phyloP scores from a whole-genome alignment of 2,113 vertebrate genomes.

The Naja naja region DNA sequence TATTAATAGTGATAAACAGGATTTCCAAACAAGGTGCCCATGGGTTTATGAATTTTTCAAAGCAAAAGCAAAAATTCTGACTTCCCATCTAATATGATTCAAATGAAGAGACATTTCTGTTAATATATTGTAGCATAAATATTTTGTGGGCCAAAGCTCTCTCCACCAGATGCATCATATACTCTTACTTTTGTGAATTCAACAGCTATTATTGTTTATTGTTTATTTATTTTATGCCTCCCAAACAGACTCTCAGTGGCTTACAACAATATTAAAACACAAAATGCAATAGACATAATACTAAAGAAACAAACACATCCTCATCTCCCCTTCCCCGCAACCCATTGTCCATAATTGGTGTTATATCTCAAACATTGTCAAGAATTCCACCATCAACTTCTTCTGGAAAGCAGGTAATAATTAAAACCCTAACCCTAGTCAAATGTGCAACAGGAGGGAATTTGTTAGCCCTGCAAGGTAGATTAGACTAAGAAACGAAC shows the following conservation, averaged over 20 bases:
- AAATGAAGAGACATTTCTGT: not conserved
- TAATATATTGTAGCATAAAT: not conserved
- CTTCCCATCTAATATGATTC: not conserved
- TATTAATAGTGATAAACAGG: not conserved
- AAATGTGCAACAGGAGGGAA: not conserved
- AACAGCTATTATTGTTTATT: not conserved
- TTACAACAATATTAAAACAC: not conserved
- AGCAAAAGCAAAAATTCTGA: not conserved
- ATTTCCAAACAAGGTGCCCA: not conserved
- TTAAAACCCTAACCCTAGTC: not conserved
- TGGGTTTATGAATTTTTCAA: not conserved
- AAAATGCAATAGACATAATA: not conserved
- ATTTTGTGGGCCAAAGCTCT: not conserved
- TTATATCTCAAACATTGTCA: not conserved
- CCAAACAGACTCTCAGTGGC: not conserved
- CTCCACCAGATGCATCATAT: not conserved
- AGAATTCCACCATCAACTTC: not conserved
- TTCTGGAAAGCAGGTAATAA: not conserved
- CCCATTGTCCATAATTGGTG: not conserved
- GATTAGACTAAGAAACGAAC: not conserved
- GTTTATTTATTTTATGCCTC: not conserved
- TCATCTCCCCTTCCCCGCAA: not conserved
- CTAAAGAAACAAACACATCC: not conserved
- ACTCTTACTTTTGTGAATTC: not conserved
- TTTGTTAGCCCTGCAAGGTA: not conserved